These are phyloP conservation scores for Bugulina stolonifera DNA, from an alignment of 2,888 invertebrate genomes.

Conservation along the genomic window DNA sequence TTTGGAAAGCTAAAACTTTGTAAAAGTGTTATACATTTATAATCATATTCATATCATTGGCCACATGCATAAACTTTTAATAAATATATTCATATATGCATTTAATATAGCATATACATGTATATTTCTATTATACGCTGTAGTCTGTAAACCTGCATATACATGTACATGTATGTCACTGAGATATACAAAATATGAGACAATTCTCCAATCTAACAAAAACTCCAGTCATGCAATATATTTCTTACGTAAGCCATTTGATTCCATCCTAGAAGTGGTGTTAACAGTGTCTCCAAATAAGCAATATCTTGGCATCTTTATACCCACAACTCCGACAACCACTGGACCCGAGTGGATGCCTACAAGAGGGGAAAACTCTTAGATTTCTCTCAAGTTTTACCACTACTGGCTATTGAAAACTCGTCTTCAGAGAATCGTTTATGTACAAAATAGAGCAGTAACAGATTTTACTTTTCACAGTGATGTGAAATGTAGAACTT, in stretches of 20 bases:
- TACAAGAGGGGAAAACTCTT: too few species aligned
- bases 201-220: neutral
- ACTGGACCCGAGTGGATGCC: conserved; percentile 33
- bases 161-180: neutral
- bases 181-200: too few species aligned
- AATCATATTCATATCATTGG: neutral
- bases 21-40: too few species aligned
- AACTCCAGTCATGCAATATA: too few species aligned
- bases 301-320: conserved; percentile 87
- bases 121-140: neutral
- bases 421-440: too few species aligned
- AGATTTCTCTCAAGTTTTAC: too few species aligned
- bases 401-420: too few species aligned
- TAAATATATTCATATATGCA: neutral
- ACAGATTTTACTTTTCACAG: too few species aligned
- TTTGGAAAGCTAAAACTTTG: too few species aligned
- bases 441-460: too few species aligned
- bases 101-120: neutral
- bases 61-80: neutral
- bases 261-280: conserved; percentile 46
- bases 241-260: conserved; percentile 44
- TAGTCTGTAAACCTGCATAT: neutral
- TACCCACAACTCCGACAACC: conserved; percentile 81
- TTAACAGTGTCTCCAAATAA: conserved; percentile 49
- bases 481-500: too few species aligned